Evolutionary conservation across 2,797 vertebrate species (phyloP), one percentile per base, ranked within the genome.

Genomic region (Jordanella pulchra): DNA sequence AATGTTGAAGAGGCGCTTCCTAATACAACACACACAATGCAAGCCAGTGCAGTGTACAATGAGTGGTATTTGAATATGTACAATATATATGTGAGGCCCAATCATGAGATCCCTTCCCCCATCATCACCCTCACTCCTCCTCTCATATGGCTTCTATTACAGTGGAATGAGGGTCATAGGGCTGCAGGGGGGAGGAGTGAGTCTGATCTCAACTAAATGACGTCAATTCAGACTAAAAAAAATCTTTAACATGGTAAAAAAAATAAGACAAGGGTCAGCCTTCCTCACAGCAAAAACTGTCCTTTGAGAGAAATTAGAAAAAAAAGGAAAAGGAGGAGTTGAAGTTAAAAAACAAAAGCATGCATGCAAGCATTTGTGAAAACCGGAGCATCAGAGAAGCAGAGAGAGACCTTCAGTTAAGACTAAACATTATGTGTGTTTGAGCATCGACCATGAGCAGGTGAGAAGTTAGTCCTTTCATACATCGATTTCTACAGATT

Each of bases 101-200:
- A 54, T 71, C 58, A 69, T 67, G 56, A 39, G 74, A 65, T 30
- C 70, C 79, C 82, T 63, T 70, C 76, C 80, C 75, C 67, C 65
- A 32, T 55, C 64, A 44, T 53, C 51, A 69, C 72, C 82, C 80
- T 45, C 6, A 11, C 77, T 78, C 78, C 76, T 82, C 77, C 78
- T 76, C 84, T 88, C 90, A 92, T 93, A 93, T 95, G 94, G 93
- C 92, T 94, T 95, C 87, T 83, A 92, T 95, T 94, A 92, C 67
- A 83, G 84, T 42, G 84, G 87, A 90, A 92, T 88, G 89, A 89
- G 83, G 89, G 91, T 91, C 88, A 88, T 83, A 86, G 89, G 86
- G 86, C 74, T 65, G 81, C 42, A 27, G 67, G 27, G 35, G 13
- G 14, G 39, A 39, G 35, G 60, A 15, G 21, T 1, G 54, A 71